These are phyloP conservation scores for Zonotrichia albicollis DNA, from an alignment of 2,797 vertebrate genomes.

Conservation along the genomic window DNA sequence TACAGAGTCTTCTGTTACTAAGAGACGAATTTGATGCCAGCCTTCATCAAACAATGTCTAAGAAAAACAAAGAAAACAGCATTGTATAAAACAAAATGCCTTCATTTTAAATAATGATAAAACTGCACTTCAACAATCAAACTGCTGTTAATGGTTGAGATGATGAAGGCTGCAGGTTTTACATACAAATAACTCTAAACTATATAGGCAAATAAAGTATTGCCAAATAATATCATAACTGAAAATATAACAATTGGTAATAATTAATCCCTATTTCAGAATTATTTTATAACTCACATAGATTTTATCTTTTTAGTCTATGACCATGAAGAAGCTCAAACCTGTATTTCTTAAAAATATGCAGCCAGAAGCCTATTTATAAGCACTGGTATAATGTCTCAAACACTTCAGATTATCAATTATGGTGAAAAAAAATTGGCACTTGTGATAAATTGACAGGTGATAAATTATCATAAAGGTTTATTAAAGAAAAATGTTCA, in stretches of 20 bases:
- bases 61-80: slow-evolving; percentile 11
- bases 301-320: neutral
- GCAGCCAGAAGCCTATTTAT: neutral
- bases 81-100: neutral
- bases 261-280: neutral
- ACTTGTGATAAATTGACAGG: neutral
- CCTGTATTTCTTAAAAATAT: neutral
- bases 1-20: slow-evolving; percentile 91
- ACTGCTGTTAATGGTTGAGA: neutral
- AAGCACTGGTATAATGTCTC: neutral
- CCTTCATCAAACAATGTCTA: slow-evolving; percentile 91
- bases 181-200: neutral
- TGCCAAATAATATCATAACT: neutral
- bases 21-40: slow-evolving; percentile 94
- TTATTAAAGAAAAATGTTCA: neutral
- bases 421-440: neutral
- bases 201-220: neutral
- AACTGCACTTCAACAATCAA: neutral
- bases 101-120: neutral
- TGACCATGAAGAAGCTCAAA: neutral
- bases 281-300: neutral
- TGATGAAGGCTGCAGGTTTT: neutral
- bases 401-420: neutral
- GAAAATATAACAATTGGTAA: neutral
- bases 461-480: neutral